These are phyloP conservation scores for Lampropteryx suffumata DNA, from an alignment of 2,888 invertebrate species.

Conservation along the genomic window DNA sequence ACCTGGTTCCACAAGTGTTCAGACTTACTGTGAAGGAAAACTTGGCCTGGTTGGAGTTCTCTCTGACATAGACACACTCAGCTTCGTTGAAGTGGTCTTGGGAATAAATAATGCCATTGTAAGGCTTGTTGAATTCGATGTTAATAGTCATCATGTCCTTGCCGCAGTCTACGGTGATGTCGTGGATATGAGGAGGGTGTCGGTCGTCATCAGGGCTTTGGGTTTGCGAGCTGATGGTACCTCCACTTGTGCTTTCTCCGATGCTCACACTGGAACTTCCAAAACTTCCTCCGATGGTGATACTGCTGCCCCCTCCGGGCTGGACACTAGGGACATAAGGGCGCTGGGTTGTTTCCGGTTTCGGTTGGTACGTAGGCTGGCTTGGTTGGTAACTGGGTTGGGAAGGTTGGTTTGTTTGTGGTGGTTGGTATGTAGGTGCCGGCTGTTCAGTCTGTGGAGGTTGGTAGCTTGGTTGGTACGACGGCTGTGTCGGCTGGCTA, in stretches of 20 bases:
- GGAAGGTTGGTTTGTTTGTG: constrained; percentile 42
- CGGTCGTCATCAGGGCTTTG: constrained; percentile 78
- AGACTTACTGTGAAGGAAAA: constrained; percentile 89
- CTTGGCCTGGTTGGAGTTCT: constrained; percentile 86
- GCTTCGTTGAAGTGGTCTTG: constrained; percentile 87
- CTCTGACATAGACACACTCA: constrained; percentile 88
- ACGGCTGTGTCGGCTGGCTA: constrained; percentile 33
- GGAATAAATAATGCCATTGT: constrained; percentile 91
- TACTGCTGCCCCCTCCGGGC: constrained; percentile 8
- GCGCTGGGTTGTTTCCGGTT: constrained; percentile 35
- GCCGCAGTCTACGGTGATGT: constrained; percentile 89
- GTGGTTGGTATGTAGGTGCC: constrained; percentile 32
- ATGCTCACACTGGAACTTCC: constrained; percentile 1
- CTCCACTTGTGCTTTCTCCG: constrained; percentile 18
- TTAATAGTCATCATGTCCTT: constrained; percentile 93
- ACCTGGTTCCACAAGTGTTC: constrained; percentile 90
- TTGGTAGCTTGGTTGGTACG: constrained; percentile 40
- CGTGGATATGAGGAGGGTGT: constrained; percentile 90
- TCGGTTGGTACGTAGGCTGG: constrained; percentile 34
- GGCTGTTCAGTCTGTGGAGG: constrained; percentile 38
- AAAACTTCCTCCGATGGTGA: background rate
- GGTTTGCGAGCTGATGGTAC: constrained; percentile 36
- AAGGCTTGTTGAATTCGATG: constrained; percentile 89
- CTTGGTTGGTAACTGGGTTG: constrained; percentile 37
- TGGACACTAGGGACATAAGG: constrained; percentile 26